Conservation (phyloP, 2,113 vertebrate genomes). For the Emydocephalus ijimae region DNA sequence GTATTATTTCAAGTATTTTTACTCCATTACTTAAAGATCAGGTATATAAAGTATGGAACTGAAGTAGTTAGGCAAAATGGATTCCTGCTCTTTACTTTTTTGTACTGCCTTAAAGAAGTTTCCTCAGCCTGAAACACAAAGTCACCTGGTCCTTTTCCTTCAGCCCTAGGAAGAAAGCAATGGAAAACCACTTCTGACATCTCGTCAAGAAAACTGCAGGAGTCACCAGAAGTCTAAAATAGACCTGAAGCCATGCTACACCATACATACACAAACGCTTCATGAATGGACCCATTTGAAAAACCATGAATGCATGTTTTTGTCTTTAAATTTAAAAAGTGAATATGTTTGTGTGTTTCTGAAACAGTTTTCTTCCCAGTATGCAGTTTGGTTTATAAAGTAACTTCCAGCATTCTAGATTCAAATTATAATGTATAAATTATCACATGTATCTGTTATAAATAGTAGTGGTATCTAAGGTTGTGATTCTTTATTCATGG, state of each 20-base stretch:
- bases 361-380: constrained; percentile 26
- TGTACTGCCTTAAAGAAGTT: not conserved
- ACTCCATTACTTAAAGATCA: not conserved
- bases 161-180: not conserved
- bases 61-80: not conserved
- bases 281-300: not conserved
- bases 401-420: constrained; percentile 41
- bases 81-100: not conserved
- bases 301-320: not conserved
- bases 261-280: not conserved
- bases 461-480: constrained; percentile 56
- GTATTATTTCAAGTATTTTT: not conserved
- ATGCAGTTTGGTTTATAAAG: constrained; percentile 24
- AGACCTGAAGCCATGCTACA: not conserved
- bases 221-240: not conserved
- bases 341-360: not conserved
- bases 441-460: constrained; percentile 47
- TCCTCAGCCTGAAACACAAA: not conserved
- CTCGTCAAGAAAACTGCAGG: not conserved
- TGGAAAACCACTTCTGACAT: not conserved
- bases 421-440: constrained; percentile 50
- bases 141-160: not conserved
- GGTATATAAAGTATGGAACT: not conserved
- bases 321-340: not conserved
- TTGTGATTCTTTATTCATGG: not conserved